Evolutionary conservation across 2,113 vertebrate species (phyloP).

Genomic region (Ginglymostoma cirratum): DNA sequence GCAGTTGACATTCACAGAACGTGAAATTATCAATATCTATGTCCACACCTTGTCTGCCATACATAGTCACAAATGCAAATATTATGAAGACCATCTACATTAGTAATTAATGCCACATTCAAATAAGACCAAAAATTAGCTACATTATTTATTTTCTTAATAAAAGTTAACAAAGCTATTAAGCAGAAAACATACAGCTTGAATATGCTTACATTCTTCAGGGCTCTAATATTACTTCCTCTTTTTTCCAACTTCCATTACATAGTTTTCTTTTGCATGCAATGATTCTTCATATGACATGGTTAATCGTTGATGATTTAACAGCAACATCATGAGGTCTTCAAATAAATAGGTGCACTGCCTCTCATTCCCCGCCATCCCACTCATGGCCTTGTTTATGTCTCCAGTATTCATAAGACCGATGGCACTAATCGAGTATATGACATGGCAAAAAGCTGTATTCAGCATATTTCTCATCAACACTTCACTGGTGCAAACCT

Average conservation of each 20-base stretch:
- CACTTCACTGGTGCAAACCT: slow-evolving; percentile 30
- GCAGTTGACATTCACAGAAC: not conserved
- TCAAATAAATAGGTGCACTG: not conserved
- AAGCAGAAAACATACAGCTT: slow-evolving; percentile 27
- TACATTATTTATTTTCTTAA: slow-evolving; percentile 32
- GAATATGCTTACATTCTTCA: slow-evolving; percentile 25
- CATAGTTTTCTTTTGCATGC: slow-evolving; percentile 22
- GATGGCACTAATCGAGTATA: not conserved
- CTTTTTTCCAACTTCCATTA: not conserved
- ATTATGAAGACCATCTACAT: not conserved
- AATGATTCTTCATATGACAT: slow-evolving; percentile 14
- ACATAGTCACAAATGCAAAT: not conserved
- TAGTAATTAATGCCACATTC: not conserved
- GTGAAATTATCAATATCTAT: not conserved
- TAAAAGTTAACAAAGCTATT: slow-evolving; percentile 36
- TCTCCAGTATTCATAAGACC: not conserved
- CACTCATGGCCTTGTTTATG: slow-evolving; percentile 13
- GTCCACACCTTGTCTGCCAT: not conserved
- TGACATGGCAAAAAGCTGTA: slow-evolving; percentile 28
- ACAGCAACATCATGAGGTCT: not conserved
- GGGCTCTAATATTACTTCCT: slow-evolving; percentile 9
- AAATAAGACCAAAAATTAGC: slow-evolving; percentile 11
- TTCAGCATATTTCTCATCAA: slow-evolving; percentile 26
- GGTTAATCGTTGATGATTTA: not conserved
- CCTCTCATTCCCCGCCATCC: not conserved